Base-by-base conservation (phyloP, 2,888 invertebrate species). In the Theodoxus fluviatilis region DNA sequence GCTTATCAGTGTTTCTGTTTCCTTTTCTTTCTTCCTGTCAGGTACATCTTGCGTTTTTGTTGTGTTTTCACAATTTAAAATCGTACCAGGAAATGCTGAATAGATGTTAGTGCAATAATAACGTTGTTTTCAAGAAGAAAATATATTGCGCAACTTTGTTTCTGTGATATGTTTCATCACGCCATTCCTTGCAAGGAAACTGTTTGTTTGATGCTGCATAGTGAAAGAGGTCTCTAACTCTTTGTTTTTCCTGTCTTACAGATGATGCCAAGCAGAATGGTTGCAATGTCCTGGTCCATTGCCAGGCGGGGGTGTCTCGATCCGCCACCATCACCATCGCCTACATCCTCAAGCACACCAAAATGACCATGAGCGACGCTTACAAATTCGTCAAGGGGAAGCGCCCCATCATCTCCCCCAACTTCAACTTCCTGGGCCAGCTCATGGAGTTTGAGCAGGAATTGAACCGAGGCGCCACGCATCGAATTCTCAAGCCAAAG, bases 311-410 rank as follows among this genome's bases (percentile, higher is more conserved):
- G 67, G 94, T 97, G 66, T 96, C 96, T 69, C 91, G 96, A 77
- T 96, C 96, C 76, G 95, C 96, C 74, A 96, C 96, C 74, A 92
- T 97, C 85, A 95, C 95, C 83, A 96, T 97, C 84, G 96, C 96
- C 65, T 97, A 94, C 89, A 91, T 96, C 81, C 96, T 97, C 94
- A 92, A 94, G 81, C 93, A 94, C 88, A 81, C 84, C 85, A 91
- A 91, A 73, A 87, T 95, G 86, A 91, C 92, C 49, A 93, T 93
- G 90, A 91, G 94, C 59, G 94, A 96, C 84, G 96, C 96, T 0
- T 95, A 93, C 89, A 91, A 92, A 80, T 91, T 93, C 84, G 96
- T 97, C 70, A 94, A 94, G 85, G 91, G 91, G 77, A 92, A 93
- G 71, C 90, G 97, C 67, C 91, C 93, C 73, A 96, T 96, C 85